Evolutionary conservation across 2,888 invertebrate genomes (phyloP), one percentile per base, ranked within the genome.

Genomic region (Platycnemis pennipes): DNA sequence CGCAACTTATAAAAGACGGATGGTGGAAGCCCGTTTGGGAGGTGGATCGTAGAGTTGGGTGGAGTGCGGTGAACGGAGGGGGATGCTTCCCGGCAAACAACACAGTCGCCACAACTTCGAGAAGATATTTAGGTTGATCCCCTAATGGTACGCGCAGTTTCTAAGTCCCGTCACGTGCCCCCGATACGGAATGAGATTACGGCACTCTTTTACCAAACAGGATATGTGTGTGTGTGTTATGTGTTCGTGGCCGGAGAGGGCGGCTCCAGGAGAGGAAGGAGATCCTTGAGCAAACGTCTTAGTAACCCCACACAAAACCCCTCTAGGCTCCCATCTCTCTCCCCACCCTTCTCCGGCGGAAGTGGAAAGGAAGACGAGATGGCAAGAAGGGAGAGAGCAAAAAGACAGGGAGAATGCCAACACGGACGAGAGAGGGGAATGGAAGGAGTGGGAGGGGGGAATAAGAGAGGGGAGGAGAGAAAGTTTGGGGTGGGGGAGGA

Each of bases 81-180:
- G 91, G 91, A 22, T 63, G 91, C 37, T 91, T 91, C 44, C 63
- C 91, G 42, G 63, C 63, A 91, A 91, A 91, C 56, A 89, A 91
- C 69, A n/a, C 89, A 63, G 44, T 91, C 44, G 8, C 91, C 63
- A 37, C 44, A 91, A 91, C 44, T 56, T 91, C 26, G 63, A 44
- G 63, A 63, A 91, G 91, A 91, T 91, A 91, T 91, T 91, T 91
- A 63, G 91, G 44, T 63, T 63, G 91, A 91, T 91, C 91, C 63
- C 91, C 63, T 56, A 86, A 86, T 86, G 86, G 37, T 86, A 86
- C 87, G 46, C 87, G 87, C 46, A n/a, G 63, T 91, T 63, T n/a
- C 45, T 26, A 26, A 91, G 91, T 91, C 91, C 37, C 37, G n/a
- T 91, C 91, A 91, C 91, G 91, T 91, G 44, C 42, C 91, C n/a